Percentiles rank a stretch among this genome's conserved stretches.
Evolutionary conservation across 2,888 invertebrate genomes (phyloP).

Genomic region (Argyra leucocephala): DNA sequence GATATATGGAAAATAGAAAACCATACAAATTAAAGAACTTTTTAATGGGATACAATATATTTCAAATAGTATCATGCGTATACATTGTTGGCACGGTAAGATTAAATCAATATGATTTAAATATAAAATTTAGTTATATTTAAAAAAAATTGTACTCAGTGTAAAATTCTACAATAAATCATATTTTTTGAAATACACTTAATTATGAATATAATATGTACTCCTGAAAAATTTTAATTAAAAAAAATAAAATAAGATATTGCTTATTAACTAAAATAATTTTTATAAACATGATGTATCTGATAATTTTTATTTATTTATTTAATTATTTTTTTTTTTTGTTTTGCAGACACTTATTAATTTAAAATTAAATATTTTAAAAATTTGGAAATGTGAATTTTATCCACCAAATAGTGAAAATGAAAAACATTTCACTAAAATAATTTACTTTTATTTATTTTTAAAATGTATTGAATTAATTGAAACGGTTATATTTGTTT

Average conservation of each 20-base stretch:
- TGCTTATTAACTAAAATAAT: no score
- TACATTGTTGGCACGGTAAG: slow-evolving; percentile 31
- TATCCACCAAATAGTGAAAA: slow-evolving; percentile 21
- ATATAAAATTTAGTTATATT: no score
- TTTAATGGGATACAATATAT: slow-evolving; percentile 68
- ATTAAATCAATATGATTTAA: neutral
- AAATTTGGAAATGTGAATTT: slow-evolving; percentile 30
- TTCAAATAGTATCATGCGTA: slow-evolving; percentile 53
- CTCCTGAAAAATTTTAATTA: no score
- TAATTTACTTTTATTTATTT: slow-evolving; percentile 54
- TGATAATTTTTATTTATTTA: no score
- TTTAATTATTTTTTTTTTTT: neutral
- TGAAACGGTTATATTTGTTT: slow-evolving; percentile 62
- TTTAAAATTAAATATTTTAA: slow-evolving; percentile 15
- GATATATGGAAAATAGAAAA: slow-evolving; percentile 57
- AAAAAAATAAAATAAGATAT: no score
- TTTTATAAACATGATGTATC: no score
- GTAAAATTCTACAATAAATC: no score
- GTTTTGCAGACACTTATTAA: no score
- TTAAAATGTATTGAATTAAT: slow-evolving; percentile 57
- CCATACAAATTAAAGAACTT: slow-evolving; percentile 56
- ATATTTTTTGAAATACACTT: no score
- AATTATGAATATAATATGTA: no score
- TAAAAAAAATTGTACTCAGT: no score
- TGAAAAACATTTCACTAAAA: slow-evolving; percentile 27